Percentiles rank a stretch among this genome's conserved stretches.
Evolutionary conservation across 2,113 vertebrate species (phyloP).

Genomic region (Trinectes maculatus): DNA sequence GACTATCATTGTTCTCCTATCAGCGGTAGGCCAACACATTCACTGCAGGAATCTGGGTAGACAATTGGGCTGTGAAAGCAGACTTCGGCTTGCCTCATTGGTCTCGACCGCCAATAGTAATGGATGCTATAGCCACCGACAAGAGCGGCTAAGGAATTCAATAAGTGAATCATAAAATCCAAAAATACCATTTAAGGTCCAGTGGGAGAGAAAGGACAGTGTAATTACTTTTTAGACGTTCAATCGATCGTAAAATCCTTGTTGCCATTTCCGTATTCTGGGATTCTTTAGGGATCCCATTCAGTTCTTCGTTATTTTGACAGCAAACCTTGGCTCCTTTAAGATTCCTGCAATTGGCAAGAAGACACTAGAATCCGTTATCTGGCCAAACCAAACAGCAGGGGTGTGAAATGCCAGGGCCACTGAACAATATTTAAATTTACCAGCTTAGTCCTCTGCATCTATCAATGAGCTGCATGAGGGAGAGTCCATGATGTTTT

Average conservation of each 20-base stretch:
- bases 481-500: not conserved
- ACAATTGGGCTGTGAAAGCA: conserved; percentile 71
- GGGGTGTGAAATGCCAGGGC: conserved; percentile 26
- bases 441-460: conserved; percentile 6
- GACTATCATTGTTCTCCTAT: conserved; percentile 78
- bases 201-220: conserved; percentile 73
- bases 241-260: conserved; percentile 86
- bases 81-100: conserved; percentile 78
- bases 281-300: conserved; percentile 28
- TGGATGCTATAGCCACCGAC: conserved; percentile 82
- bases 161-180: conserved; percentile 87
- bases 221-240: conserved; percentile 77
- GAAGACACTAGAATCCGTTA: conserved; percentile 15
- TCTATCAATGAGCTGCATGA: not conserved
- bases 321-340: conserved; percentile 40
- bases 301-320: conserved; percentile 26
- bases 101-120: conserved; percentile 79
- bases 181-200: conserved; percentile 79
- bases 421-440: conserved; percentile 28
- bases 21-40: conserved; percentile 79
- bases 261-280: conserved; percentile 64
- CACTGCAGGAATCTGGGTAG: conserved; percentile 63
- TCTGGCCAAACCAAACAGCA: conserved; percentile 19
- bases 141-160: conserved; percentile 84
- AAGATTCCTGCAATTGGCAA: conserved; percentile 27